Conservation (phyloP, 1,140 invertebrate species). For the Pantala flavescens region DNA sequence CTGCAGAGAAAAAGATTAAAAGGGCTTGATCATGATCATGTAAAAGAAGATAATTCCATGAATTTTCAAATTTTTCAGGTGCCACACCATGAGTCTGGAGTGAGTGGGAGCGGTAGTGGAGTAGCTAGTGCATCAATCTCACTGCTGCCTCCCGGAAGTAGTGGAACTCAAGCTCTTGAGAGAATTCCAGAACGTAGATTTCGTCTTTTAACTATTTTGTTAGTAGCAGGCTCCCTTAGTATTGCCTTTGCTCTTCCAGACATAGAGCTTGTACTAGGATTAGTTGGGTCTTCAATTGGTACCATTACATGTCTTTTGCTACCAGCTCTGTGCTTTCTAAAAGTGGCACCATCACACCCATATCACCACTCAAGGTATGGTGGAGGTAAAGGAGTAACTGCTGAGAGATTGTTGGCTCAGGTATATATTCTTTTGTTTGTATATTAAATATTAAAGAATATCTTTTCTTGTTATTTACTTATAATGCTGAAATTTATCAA, state of each 20-base stretch:
- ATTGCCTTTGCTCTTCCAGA: constrained; percentile 71
- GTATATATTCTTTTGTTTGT: constrained; percentile 24
- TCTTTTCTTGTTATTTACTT: no score
- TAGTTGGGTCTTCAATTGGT: constrained; percentile 89
- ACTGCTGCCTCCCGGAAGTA: background rate
- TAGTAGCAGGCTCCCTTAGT: constrained; percentile 61
- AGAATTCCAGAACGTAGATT: constrained; percentile 73
- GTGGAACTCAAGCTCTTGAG: constrained; percentile 20
- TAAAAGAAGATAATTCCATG: no score
- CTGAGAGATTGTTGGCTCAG: constrained; percentile 36
- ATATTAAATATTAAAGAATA: no score
- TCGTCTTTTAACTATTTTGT: constrained; percentile 62
- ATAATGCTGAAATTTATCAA: no score
- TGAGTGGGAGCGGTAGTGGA: background rate
- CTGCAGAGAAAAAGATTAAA: no score
- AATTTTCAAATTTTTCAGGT: background rate
- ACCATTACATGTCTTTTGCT: constrained; percentile 89
- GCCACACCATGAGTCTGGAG: background rate
- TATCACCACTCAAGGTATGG: constrained; percentile 21
- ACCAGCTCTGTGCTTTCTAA: constrained; percentile 57
- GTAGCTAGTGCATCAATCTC: background rate
- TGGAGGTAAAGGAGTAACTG: background rate
- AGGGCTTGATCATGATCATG: no score
- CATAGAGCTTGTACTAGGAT: constrained; percentile 84
- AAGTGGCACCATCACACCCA: constrained; percentile 35